Percentiles rank a stretch among this genome's conserved stretches.
These are phyloP conservation scores for Lasioglossum zephyrum DNA, from an alignment of 2,888 invertebrate genomes.

Conservation along the genomic window DNA sequence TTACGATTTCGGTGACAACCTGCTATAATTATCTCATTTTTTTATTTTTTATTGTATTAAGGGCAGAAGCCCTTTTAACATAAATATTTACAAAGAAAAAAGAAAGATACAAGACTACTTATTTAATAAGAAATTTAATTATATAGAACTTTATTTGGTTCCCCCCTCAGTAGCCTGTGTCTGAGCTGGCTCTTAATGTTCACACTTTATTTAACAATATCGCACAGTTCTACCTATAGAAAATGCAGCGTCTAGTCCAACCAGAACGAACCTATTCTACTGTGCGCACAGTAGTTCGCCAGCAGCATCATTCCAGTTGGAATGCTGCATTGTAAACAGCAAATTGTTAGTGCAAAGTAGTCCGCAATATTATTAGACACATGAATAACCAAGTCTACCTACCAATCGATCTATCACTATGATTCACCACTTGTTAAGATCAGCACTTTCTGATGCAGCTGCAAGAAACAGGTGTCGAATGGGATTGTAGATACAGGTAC, in stretches of 20 bases:
- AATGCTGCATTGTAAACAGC: background rate
- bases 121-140: no score
- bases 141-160: no score
- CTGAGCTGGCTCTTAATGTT: no score
- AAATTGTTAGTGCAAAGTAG: background rate
- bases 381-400: background rate
- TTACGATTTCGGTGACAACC: background rate
- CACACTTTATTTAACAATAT: no score
- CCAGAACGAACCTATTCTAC: conserved; percentile 32
- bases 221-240: background rate
- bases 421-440: background rate
- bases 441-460: background rate
- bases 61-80: no score
- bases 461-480: background rate
- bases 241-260: conserved; percentile 9
- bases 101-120: no score
- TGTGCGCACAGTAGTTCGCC: background rate
- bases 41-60: no score
- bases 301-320: background rate
- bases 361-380: background rate
- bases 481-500: background rate
- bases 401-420: background rate
- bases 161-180: no score
- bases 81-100: no score
- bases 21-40: background rate